phyloP scores from a whole-genome alignment of 2,113 vertebrate species.

The Trichechus manatus region DNA sequence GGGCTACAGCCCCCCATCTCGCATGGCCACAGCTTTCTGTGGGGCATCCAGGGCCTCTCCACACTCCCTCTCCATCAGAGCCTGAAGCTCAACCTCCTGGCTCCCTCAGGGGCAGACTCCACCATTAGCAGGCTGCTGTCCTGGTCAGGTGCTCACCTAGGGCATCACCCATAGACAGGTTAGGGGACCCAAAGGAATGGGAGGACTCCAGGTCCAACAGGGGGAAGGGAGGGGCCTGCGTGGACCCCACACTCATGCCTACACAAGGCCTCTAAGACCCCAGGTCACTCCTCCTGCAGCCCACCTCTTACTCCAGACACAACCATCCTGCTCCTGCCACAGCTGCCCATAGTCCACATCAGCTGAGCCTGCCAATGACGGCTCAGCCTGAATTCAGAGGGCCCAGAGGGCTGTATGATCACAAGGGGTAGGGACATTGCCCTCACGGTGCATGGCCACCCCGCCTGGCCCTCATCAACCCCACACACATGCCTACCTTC shows the following conservation, averaged over 20 bases:
- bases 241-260: neutral
- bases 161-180: neutral
- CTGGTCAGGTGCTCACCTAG: neutral
- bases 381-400: neutral
- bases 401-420: neutral
- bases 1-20: neutral
- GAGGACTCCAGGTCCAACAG: neutral
- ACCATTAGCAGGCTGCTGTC: too few species aligned
- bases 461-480: too few species aligned
- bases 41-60: neutral
- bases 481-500: slow-evolving; percentile 90
- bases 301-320: neutral
- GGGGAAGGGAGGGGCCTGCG: neutral
- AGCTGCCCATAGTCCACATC: neutral
- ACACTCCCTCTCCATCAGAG: neutral
- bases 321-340: neutral
- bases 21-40: neutral
- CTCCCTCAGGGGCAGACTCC: neutral
- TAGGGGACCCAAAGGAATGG: neutral
- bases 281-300: neutral
- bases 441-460: rapidly evolving
- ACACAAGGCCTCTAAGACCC: neutral
- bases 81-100: neutral
- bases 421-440: rapidly evolving
- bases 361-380: rapidly evolving